Evolutionary conservation across 2,888 invertebrate species (phyloP).

Genomic region (Anorthoa munda): DNA sequence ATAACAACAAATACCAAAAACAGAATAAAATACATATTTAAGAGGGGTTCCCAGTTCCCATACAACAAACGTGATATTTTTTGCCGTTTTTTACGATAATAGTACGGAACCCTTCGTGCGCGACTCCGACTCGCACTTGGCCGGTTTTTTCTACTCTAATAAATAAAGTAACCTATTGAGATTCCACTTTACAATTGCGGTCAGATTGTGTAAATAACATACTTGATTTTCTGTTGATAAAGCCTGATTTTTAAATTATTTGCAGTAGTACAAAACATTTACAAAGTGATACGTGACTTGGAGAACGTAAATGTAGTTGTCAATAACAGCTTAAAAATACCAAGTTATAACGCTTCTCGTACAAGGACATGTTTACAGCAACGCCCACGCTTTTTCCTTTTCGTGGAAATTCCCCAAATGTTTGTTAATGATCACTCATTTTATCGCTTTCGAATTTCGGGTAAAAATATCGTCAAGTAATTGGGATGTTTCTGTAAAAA

Average conservation of each 20-base stretch:
- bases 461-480: neutral
- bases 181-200: constrained; percentile 2
- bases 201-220: constrained; percentile 14
- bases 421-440: constrained; percentile 7
- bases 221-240: neutral
- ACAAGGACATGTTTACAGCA: constrained; percentile 12
- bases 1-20: no score
- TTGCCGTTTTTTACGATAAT: no score
- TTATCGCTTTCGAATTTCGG: constrained; percentile 18
- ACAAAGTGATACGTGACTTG: constrained; percentile 17
- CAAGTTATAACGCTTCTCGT: neutral
- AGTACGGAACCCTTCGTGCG: no score
- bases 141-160: constrained; percentile 2
- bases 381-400: constrained; percentile 6
- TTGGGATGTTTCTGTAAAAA: no score
- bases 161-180: constrained; percentile 5
- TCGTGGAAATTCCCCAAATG: constrained; percentile 11
- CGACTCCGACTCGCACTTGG: no score
- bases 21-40: no score
- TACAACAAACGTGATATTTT: no score
- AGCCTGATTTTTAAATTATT: neutral
- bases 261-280: neutral
- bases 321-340: constrained; percentile 7
- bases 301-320: neutral
- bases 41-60: no score